Conservation (phyloP, 1,140 invertebrate genomes). For the Papilio aristodemus region DNA sequence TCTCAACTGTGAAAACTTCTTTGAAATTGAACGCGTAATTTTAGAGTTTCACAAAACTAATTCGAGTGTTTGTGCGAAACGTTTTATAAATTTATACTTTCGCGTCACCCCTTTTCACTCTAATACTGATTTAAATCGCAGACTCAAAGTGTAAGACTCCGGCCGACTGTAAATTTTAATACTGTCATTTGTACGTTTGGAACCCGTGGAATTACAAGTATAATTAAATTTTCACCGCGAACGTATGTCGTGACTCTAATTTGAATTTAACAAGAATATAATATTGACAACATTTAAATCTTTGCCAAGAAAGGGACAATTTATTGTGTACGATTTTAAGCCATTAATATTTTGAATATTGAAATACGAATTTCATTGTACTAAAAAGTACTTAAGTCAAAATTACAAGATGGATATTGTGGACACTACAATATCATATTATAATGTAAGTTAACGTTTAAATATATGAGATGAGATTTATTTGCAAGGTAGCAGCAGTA, state of each 20-base stretch:
- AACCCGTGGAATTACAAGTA: background rate
- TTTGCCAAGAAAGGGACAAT: background rate
- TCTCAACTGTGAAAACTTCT: constrained; percentile 50
- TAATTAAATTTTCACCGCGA: constrained; percentile 11
- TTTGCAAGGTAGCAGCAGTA: background rate
- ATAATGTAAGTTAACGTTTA: background rate
- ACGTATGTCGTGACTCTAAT: background rate
- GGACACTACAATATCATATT: too few species aligned
- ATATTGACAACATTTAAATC: background rate
- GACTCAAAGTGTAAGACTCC: background rate
- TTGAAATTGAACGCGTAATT: constrained; percentile 54
- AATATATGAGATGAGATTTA: background rate
- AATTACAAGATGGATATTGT: too few species aligned
- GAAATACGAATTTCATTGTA: too few species aligned
- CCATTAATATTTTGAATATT: background rate
- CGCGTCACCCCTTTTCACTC: constrained; percentile 23
- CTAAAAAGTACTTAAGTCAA: too few species aligned
- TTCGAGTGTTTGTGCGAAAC: constrained; percentile 33
- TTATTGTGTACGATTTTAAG: background rate
- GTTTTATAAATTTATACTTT: constrained; percentile 27
- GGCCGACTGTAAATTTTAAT: constrained; percentile 24
- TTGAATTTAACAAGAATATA: background rate
- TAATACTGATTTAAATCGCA: constrained; percentile 21
- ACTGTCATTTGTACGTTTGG: constrained; percentile 8
- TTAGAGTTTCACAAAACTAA: constrained; percentile 47